Conservation (phyloP, 2,797 vertebrate genomes). For the Novumbra hubbsi region DNA sequence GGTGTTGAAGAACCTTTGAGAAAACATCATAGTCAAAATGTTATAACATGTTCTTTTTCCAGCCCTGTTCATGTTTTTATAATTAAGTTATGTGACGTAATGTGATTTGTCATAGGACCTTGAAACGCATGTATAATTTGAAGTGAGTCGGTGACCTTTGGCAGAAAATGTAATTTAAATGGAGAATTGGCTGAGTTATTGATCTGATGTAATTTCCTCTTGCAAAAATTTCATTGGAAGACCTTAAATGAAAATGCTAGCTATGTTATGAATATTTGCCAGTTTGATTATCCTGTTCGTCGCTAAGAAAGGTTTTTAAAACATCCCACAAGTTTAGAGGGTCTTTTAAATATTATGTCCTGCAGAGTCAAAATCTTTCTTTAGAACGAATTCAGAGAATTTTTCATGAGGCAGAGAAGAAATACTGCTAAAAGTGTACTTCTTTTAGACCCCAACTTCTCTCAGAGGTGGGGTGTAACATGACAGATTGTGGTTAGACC, state of each 20-base stretch:
- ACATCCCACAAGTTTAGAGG: neutral
- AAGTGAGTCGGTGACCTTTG: constrained; percentile 46
- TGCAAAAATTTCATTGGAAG: constrained; percentile 33
- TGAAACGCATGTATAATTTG: constrained; percentile 37
- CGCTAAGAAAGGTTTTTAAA: neutral
- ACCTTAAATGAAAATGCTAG: neutral
- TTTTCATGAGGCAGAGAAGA: too few species aligned
- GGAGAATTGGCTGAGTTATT: constrained; percentile 22
- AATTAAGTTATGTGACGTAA: constrained; percentile 6
- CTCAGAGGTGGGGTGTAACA: neutral
- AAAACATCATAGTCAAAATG: too few species aligned
- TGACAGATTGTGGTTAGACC: neutral
- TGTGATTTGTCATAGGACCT: constrained; percentile 8
- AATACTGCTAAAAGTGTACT: too few species aligned
- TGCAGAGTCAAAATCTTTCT: too few species aligned
- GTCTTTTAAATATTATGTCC: neutral
- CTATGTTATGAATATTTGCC: constrained; percentile 37
- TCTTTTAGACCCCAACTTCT: too few species aligned
- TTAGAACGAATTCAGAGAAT: too few species aligned
- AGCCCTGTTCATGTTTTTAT: constrained; percentile 41
- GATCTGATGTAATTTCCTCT: constrained; percentile 50
- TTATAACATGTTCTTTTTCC: constrained; percentile 36
- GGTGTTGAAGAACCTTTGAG: neutral
- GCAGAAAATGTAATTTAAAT: constrained; percentile 27
- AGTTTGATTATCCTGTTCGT: neutral